Evolutionary conservation across 2,797 vertebrate species (phyloP).

Genomic region (Glossophaga mutica): DNA sequence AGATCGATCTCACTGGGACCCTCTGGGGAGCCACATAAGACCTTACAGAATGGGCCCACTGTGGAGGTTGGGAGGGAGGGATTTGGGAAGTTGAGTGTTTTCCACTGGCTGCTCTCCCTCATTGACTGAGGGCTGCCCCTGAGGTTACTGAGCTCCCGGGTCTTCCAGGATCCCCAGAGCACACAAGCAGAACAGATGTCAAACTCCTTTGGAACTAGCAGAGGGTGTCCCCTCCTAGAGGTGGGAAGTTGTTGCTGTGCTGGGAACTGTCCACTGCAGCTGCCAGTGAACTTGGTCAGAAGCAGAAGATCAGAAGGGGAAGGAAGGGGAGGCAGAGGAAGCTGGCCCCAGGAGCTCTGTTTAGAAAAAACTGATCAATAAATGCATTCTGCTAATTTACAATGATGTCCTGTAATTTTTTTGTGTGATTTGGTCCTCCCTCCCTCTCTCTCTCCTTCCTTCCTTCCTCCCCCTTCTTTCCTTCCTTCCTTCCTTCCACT

Average conservation of each 20-base stretch:
- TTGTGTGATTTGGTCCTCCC: not conserved
- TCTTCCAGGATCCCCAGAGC: not conserved
- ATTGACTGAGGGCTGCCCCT: too few species aligned
- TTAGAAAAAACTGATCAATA: not conserved
- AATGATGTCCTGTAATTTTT: not conserved
- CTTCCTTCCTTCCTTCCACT: fast-evolving
- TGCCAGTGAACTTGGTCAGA: not conserved
- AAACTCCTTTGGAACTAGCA: not conserved
- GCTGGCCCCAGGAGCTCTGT: too few species aligned
- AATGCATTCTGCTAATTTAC: not conserved
- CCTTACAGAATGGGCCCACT: not conserved
- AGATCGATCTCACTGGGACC: not conserved
- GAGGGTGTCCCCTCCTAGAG: not conserved
- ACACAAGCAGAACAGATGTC: not conserved
- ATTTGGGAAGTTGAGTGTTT: not conserved
- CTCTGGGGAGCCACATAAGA: not conserved
- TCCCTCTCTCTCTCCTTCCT: not conserved
- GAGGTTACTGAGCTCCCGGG: not conserved
- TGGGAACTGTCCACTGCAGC: not conserved
- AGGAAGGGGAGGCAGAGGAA: not conserved
- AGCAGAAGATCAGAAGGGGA: not conserved
- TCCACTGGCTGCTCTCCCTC: not conserved
- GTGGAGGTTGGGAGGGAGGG: fast-evolving
- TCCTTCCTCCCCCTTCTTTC: too few species aligned
- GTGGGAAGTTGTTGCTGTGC: not conserved